Percentiles rank a stretch among this genome's conserved stretches.
Conservation (phyloP, 2,888 invertebrate species). For the Smittia sp. region DNA sequence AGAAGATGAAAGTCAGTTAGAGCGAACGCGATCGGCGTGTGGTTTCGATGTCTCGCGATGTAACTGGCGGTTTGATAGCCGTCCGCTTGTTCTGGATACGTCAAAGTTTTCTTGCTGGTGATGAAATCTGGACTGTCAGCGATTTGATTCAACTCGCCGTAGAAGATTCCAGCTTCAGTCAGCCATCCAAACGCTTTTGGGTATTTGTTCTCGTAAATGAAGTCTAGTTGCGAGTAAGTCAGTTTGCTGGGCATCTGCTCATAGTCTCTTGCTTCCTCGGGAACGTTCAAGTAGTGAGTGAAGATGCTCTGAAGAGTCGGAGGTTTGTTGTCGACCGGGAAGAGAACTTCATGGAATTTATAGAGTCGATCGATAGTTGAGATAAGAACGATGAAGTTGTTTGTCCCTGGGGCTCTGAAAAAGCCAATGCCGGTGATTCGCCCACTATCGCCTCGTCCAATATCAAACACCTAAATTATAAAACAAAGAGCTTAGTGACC, state of each 20-base stretch:
- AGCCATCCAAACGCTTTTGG: conserved; percentile 87
- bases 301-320: conserved; percentile 69
- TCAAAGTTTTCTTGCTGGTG: conserved; percentile 43
- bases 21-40: conserved; percentile 69
- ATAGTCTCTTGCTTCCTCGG: conserved; percentile 62
- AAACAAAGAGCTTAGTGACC: conserved; percentile 32
- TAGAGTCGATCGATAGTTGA: conserved; percentile 82
- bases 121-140: conserved; percentile 44
- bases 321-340: conserved; percentile 47
- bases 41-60: conserved; percentile 33
- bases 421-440: conserved; percentile 87
- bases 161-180: conserved; percentile 77
- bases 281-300: conserved; percentile 68
- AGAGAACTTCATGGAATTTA: conserved; percentile 78
- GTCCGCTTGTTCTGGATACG: conserved; percentile 42
- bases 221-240: conserved; percentile 72
- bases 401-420: conserved; percentile 67
- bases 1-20: conserved; percentile 89
- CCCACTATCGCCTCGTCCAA: conserved; percentile 73
- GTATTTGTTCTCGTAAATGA: conserved; percentile 66
- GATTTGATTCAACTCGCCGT: conserved; percentile 64
- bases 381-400: conserved; percentile 77
- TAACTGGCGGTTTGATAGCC: conserved; percentile 42
- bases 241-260: conserved; percentile 70
- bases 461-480: conserved; percentile 73